Evolutionary conservation across 1,140 invertebrate species (phyloP).

Genomic region (Drosophila kohkoa): DNA sequence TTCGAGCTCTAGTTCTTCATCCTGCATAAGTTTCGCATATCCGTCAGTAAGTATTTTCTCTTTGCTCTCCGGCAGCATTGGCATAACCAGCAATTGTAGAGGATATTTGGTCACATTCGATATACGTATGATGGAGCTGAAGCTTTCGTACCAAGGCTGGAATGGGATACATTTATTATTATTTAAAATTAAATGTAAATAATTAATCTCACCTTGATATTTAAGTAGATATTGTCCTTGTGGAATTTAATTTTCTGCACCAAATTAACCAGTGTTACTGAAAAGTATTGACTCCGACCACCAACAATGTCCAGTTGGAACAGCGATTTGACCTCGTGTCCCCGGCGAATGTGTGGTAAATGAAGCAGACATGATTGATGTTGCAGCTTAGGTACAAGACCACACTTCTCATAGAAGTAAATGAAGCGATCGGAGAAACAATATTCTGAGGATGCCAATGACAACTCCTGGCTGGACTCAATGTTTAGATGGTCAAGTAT

Average conservation of each 20-base stretch:
- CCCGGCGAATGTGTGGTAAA: slow-evolving; percentile 60
- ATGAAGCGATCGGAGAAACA: slow-evolving; percentile 66
- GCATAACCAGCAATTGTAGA: slow-evolving; percentile 29
- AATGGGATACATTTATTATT: neutral
- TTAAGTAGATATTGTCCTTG: slow-evolving; percentile 66
- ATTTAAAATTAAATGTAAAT: neutral
- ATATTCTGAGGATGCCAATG: slow-evolving; percentile 59
- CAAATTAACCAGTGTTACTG: slow-evolving; percentile 68
- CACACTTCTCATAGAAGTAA: slow-evolving; percentile 72
- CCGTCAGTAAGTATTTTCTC: slow-evolving; percentile 50
- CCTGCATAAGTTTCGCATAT: slow-evolving; percentile 50
- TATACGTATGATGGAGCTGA: slow-evolving; percentile 31
- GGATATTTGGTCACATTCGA: slow-evolving; percentile 67
- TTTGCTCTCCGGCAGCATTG: neutral
- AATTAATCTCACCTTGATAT: slow-evolving; percentile 52
- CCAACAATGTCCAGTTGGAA: slow-evolving; percentile 66
- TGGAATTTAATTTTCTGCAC: slow-evolving; percentile 48
- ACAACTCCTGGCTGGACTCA: slow-evolving; percentile 66
- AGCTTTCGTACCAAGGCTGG: slow-evolving; percentile 78
- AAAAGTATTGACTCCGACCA: slow-evolving; percentile 51
- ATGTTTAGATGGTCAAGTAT: slow-evolving; percentile 60
- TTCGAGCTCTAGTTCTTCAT: slow-evolving; percentile 34
- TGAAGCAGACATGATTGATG: slow-evolving; percentile 48
- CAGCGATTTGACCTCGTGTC: slow-evolving; percentile 42
- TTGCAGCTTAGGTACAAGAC: slow-evolving; percentile 12